These are phyloP conservation scores for Heliconius hermathena DNA, from an alignment of 1,140 invertebrate species.

Conservation along the genomic window DNA sequence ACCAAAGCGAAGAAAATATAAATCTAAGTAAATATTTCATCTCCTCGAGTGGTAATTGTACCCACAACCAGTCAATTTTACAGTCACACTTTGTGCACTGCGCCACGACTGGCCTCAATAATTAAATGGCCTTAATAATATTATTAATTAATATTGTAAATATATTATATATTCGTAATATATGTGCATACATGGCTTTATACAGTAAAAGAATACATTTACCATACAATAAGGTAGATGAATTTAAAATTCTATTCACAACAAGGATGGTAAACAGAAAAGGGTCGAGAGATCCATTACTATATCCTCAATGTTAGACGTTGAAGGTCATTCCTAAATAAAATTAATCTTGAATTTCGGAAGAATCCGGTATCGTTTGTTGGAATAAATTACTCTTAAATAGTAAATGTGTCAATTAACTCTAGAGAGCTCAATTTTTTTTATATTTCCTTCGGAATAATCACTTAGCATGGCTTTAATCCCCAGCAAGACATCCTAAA, in stretches of 20 bases:
- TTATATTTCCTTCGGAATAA: no score
- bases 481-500: no score
- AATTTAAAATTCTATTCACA: constrained; percentile 33
- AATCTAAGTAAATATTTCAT: no score
- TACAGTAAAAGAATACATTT: constrained; percentile 19
- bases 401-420: not conserved
- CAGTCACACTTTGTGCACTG: no score
- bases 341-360: constrained; percentile 7
- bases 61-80: no score
- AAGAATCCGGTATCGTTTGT: constrained; percentile 1
- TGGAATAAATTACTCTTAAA: not conserved
- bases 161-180: not conserved
- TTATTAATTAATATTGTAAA: no score
- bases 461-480: no score
- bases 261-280: constrained; percentile 28
- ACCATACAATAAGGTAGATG: constrained; percentile 12
- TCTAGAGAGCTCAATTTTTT: no score
- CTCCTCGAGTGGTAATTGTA: no score
- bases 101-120: no score
- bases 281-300: constrained; percentile 18
- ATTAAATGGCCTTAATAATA: no score
- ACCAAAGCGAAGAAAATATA: no score
- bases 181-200: not conserved
- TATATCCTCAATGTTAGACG: constrained; percentile 7
- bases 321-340: constrained; percentile 22